Evolutionary conservation across 2,888 invertebrate genomes (phyloP), one percentile per base, ranked within the genome.

Genomic region (Ennomos erosarius): DNA sequence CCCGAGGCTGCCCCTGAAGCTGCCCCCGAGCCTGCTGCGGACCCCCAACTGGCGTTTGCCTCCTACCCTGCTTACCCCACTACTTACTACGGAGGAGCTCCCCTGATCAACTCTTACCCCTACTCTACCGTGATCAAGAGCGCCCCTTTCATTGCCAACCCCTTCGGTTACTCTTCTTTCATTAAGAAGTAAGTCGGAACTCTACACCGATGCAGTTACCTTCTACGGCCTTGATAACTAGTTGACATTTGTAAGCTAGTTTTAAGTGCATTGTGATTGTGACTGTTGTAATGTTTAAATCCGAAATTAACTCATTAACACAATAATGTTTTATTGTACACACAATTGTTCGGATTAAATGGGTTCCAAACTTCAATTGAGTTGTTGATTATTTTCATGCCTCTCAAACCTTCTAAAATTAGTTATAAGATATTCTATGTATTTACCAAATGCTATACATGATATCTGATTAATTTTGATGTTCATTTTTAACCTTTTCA

Each of bases 161-260:
- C 68, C 45, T 65, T 51, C 51, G 45, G 61, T 26, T 68, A 64
- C 64, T 62, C 68, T 4, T 55, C 65, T 45, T 69, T 34, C 62
- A 69, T 69, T 64, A 69, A 69, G 68, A 69, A 69, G 68, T 69
- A 60, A 69, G 42, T 16, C 44, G 36, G 42, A 35, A 47, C 26
- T 37, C 6, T 26, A 10, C 10, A 9, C 38, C 51, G 26, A 26
- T 26, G 26, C 26, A 55, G 53, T 45, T 57, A 37, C 26, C 45
- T 34, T 26, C 45, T 39, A 33, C 43, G 51, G 55, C 47, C 39
- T 47, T 54, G 40, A 33, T 16, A 34, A 38, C 53, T 26, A 35
- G 48, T 43, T 58, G 43, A 48, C 44, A 38, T 52, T 45, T 37
- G 42, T 40, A 33, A 48, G 35, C 48, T 53, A 53, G 58, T 26